Conservation (phyloP, 2,888 invertebrate genomes). For the Empis stercorea region DNA sequence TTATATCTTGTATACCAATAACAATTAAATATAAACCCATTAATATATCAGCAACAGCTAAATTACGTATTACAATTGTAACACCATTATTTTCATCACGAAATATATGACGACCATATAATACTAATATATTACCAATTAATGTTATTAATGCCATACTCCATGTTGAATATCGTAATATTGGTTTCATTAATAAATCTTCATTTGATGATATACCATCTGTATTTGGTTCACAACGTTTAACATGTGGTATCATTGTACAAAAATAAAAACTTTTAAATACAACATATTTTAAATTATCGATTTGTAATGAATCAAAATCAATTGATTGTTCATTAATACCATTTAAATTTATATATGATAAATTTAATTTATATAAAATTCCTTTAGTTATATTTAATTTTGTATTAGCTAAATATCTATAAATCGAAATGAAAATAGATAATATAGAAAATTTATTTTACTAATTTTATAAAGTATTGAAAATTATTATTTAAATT, state of each 20-base stretch:
- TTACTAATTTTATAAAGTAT: too few relatives aligned
- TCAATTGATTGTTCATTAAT: conserved; percentile 37
- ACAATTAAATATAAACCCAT: conserved; percentile 54
- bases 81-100: conserved; percentile 49
- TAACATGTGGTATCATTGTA: conserved; percentile 43
- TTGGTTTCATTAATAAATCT: conserved; percentile 44
- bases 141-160: conserved; percentile 46
- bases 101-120: conserved; percentile 46
- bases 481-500: background rate
- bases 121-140: conserved; percentile 47
- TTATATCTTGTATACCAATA: conserved; percentile 46
- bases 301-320: conserved; percentile 38
- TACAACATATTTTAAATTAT: conserved; percentile 41
- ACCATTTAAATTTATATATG: conserved; percentile 39
- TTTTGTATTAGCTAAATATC: conserved; percentile 35
- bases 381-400: conserved; percentile 22
- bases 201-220: conserved; percentile 52
- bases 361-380: conserved; percentile 25
- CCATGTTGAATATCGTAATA: conserved; percentile 48
- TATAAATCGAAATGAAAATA: conserved; percentile 15
- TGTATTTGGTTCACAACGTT: conserved; percentile 44
- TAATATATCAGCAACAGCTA: conserved; percentile 52
- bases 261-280: conserved; percentile 52
- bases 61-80: conserved; percentile 49
- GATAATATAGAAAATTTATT: conserved; percentile 5